A percentile compares a stretch with the other conserved stretches of the same genome.
Evolutionary conservation across 2,888 invertebrate species (phyloP).

Genomic region (Gibbula magus): DNA sequence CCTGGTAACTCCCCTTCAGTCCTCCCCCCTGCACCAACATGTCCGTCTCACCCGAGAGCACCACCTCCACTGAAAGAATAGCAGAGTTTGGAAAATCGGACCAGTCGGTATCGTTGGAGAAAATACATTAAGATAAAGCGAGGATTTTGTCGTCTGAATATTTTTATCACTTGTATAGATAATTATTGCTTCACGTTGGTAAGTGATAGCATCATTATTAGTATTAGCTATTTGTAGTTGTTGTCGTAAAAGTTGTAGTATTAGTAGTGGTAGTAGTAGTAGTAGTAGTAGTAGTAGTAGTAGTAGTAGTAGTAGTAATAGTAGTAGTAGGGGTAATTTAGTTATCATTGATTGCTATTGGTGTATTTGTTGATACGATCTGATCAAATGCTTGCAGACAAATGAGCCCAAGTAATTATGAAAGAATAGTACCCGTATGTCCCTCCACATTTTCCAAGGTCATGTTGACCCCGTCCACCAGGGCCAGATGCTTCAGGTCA

Average conservation of each 20-base stretch:
- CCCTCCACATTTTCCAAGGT: conserved; percentile 33
- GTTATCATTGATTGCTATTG: not conserved
- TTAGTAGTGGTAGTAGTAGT: not conserved
- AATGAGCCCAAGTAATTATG: not conserved
- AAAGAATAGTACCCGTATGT: conserved; percentile 33
- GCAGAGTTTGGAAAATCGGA: not conserved
- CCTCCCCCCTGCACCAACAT: conserved; percentile 41
- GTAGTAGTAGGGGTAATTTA: not conserved
- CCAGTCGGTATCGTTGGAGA: too few species aligned
- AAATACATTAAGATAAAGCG: too few species aligned
- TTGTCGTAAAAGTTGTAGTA: not conserved
- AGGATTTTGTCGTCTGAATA: not conserved
- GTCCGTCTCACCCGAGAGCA: conserved; percentile 36
- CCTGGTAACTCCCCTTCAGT: conserved; percentile 36
- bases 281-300: not conserved
- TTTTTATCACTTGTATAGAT: not conserved
- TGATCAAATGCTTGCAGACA: not conserved
- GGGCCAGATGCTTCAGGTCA: conserved; percentile 38
- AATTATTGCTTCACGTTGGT: too few species aligned
- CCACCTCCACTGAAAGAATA: conserved; percentile 45
- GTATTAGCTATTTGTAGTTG: too few species aligned
- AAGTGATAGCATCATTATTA: too few species aligned
- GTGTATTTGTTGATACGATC: not conserved
- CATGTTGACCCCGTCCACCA: conserved; percentile 26
- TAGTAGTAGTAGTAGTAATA: not conserved